Evolutionary conservation across 2,888 invertebrate species (phyloP), one percentile per base, ranked within the genome.

Genomic region (Uloborus plumipes): DNA sequence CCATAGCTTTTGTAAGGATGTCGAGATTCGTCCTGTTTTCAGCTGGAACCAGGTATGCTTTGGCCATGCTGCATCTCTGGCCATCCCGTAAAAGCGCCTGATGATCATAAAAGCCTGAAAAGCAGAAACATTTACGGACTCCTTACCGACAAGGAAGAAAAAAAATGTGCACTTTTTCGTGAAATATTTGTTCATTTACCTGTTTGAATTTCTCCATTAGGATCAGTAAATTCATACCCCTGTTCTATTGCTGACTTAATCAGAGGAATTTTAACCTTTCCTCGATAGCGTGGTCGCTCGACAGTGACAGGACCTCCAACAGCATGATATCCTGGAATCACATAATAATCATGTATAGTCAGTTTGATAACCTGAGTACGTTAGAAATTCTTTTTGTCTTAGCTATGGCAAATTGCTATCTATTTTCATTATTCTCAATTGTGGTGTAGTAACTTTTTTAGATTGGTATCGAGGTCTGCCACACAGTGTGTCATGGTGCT

Each of bases 221-320:
- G 16, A 82, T 86, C 86, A 20, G 80, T 39, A 26, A 71, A 58
- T 13, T 84, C 73, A 74, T 86, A 86, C 6, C 86, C 86, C 15
- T 84, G 49, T 18, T 59, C 47, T n/a, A 49, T 9, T n/a, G 84
- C 86, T 11, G 86, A 85, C 13, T 84, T 66, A 22, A 82, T 65
- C 47, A 85, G 84, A 2, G 85, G 80, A 11, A 65, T 39, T 26
- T 78, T 81, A 7, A 86, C 39, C 18, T 70, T 71, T 0, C 85
- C 77, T 1, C 77, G 16, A 53, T 85, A 85, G 3, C 75, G 71
- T 9, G 81, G 72, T 20, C 65, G 62, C 16, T 67, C 62, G 7
- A 86, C 84, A 4, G 84, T 82, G 15, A 86, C 20, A 18, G 76
- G 74, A 15, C 86, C 86, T 53, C 86, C 86, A 20, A 51, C 67